Evolutionary conservation across 2,113 vertebrate species (phyloP), one percentile per base, ranked within the genome.

Genomic region (Cyprichromis sp.): DNA sequence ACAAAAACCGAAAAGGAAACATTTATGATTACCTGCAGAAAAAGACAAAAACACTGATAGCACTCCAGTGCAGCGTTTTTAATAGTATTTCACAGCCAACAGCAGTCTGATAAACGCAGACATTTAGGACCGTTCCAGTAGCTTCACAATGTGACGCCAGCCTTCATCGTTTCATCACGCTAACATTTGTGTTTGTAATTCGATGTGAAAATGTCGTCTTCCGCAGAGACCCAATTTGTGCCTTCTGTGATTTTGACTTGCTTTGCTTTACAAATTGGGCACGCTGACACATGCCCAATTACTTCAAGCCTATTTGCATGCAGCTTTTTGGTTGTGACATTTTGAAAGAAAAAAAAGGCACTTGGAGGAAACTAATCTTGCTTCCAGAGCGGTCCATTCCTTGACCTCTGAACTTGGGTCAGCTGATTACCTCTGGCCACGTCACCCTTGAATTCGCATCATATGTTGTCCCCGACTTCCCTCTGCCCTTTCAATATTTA

Each of bases 251-350:
- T 94, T 85, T 10, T 21, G 9, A 82, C 83, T 81, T 85, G 71
- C 24, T 86, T 85, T 85, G 68, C 76, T 91, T 84, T 78, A 87
- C 86, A 92, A 93, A 93, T 89, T 89, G 80, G 81, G 10, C 83
- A 26, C 16, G n/a, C 66, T 57, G 86, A 66, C 82, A 80, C 47
- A 59, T 12, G 57, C 36, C 73, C 87, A 88, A 85, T 92, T 80
- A 86, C 84, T 59, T 53, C 34, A 9, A 80, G 66, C 36, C 36
- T 29, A 88, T 93, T 93, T 91, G 50, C 87, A 92, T 93, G 86
- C 87, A 61, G 59, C 80, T 59, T 80, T 76, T 68, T 36, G 80
- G 53, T 83, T 52, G 26, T 89, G 88, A 90, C 83, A 87, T 90
- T 91, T 17, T 4, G 81, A n/a, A 10, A 1, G 0, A n/a, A 38